Percentiles rank a stretch among this genome's conserved stretches.
Evolutionary conservation across 53 echinoderm and acorn worm genomes (phyloP).

Genomic region (Mesocentrotus franciscanus): DNA sequence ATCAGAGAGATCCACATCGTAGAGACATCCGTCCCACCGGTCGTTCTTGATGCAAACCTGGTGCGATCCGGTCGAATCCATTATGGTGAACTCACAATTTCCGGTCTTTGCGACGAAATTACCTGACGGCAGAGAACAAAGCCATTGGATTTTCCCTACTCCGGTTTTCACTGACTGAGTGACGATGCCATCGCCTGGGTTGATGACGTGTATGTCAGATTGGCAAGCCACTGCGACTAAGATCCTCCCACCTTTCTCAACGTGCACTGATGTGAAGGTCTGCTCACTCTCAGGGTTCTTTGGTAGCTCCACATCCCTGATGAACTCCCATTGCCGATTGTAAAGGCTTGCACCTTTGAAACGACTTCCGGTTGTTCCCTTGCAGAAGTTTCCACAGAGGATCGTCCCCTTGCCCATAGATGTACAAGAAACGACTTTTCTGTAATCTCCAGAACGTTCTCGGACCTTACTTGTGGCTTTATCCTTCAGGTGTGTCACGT

Average conservation of each 20-base stretch:
- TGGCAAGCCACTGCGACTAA: slow-evolving; percentile 49
- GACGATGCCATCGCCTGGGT: slow-evolving; percentile 18
- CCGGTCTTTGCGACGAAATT: slow-evolving; percentile 47
- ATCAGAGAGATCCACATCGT: slow-evolving; percentile 17
- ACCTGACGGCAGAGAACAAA: slow-evolving; percentile 25
- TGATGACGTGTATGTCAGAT: slow-evolving; percentile 42
- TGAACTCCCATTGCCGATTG: slow-evolving; percentile 22
- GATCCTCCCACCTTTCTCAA: slow-evolving; percentile 19
- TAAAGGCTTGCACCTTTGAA: slow-evolving; percentile 51
- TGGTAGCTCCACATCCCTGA: slow-evolving; percentile 40
- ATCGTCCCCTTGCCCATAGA: slow-evolving; percentile 10
- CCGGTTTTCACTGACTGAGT: background rate
- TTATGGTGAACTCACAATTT: slow-evolving; percentile 40
- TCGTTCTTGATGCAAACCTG: background rate
- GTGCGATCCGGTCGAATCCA: slow-evolving; percentile 19
- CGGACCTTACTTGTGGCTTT: slow-evolving; percentile 12
- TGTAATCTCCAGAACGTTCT: slow-evolving; percentile 31
- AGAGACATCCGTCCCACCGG: slow-evolving; percentile 54
- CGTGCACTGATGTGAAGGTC: slow-evolving; percentile 30
- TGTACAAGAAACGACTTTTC: slow-evolving; percentile 27
- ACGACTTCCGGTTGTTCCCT: background rate
- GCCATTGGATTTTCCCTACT: slow-evolving; percentile 44
- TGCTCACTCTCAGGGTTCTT: background rate
- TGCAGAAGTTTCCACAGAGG: slow-evolving; percentile 63
- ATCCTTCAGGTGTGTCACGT: slow-evolving; percentile 5